Base-by-base conservation (phyloP, 2,113 vertebrate species). In the Astur gentilis region DNA sequence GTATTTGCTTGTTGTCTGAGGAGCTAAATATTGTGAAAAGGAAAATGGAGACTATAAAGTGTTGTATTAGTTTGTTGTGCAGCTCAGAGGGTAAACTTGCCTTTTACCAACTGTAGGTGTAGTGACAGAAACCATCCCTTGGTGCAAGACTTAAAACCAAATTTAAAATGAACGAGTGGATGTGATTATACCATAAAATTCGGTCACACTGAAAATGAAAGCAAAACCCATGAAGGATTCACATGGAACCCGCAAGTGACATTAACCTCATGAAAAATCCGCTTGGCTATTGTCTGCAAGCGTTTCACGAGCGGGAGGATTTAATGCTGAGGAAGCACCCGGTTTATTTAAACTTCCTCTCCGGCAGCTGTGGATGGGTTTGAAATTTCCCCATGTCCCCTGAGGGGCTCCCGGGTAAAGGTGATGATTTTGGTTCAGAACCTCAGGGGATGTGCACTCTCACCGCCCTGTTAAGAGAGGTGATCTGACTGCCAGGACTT, bases 261-360 rank as follows among this genome's bases (percentile, higher is more conserved):
- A 75, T 81, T 67, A 95, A 67, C 60, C 44, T 90, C 15, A 61
- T 42, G 80, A 89, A 95, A 97, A 95, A 92, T 76, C 36, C 14
- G 10, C 83, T 84, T 83, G 21, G 10, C 44, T 50, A 13, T 83
- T 4, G 1, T 47, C 67, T 22, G 26, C 40, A 69, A 71, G 61
- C 6, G 0, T 71, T 78, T 71, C 72, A 52, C 2, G 5, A 82
- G 47, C 11, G 2, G 77, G 38, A 86, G 55, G 49, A 87, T 86
- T 93, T 75, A 93, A 61, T 86, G 65, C 89, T 89, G 57, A 81
- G 27, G 86, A 92, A 92, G 29, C 57, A 64, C 27, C 70, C 13
- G 49, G 77, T 90, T 91, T 95, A 70, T 77, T 66, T 95, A 88
- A 90, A 93, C 60, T 86, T 89, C 23, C 85, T 67, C n/a, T 92